Percentiles rank a stretch among this genome's conserved stretches.
phyloP scores from a whole-genome alignment of 53 echinoderm and acorn worm genomes.

The Antedon mediterranea region DNA sequence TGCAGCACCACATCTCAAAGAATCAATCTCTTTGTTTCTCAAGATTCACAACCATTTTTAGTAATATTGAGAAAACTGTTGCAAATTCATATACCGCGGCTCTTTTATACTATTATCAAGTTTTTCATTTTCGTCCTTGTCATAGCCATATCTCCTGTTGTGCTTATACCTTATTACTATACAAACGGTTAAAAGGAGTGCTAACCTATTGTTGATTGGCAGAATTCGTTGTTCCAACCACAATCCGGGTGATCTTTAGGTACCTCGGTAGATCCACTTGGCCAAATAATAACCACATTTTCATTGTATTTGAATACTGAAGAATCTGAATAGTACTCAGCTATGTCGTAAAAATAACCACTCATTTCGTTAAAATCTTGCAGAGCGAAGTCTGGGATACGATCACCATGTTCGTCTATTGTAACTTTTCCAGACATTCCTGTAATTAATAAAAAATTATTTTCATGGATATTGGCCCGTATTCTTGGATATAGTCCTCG shows the following conservation, averaged over 20 bases:
- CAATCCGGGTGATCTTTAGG: slow-evolving; percentile 35
- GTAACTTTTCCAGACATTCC: slow-evolving; percentile 38
- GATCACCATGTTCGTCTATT: slow-evolving; percentile 50
- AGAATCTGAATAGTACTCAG: slow-evolving; percentile 28
- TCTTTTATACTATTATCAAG: no score
- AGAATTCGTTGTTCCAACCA: slow-evolving; percentile 57
- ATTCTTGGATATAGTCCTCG: no score
- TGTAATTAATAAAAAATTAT: not conserved
- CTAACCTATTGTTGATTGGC: slow-evolving; percentile 23
- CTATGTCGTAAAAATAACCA: slow-evolving; percentile 17
- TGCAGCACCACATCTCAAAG: no score
- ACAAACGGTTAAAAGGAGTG: no score
- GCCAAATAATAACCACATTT: slow-evolving; percentile 22
- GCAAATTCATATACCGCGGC: no score
- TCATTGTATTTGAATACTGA: not conserved
- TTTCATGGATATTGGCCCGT: no score
- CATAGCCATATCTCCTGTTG: no score
- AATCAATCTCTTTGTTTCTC: no score
- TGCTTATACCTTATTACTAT: no score
- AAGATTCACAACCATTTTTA: no score
- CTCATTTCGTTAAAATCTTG: slow-evolving; percentile 22
- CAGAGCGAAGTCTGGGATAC: slow-evolving; percentile 47
- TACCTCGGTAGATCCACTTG: slow-evolving; percentile 7
- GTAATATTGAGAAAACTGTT: no score
- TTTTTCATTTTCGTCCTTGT: no score